A percentile compares a stretch with the other conserved stretches of the same genome.
These are phyloP conservation scores for Poicephalus meyeri DNA, from an alignment of 2,113 vertebrate species.

Conservation along the genomic window DNA sequence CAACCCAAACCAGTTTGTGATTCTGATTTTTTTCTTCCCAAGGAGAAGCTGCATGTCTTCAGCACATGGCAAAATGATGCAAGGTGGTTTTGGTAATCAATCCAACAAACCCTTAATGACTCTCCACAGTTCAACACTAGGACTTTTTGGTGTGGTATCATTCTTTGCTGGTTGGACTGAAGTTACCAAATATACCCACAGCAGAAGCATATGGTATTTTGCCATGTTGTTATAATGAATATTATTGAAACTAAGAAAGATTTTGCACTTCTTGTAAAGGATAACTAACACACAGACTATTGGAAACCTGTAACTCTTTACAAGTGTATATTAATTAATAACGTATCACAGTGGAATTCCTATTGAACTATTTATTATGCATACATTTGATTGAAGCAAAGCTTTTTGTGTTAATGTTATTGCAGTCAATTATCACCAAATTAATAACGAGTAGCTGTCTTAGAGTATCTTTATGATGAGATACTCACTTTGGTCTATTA, in stretches of 20 bases:
- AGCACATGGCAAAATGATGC: background rate
- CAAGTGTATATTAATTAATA: constrained; percentile 51
- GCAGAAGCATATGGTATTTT: constrained; percentile 17
- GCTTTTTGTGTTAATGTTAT: constrained; percentile 10
- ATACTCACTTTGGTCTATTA: background rate
- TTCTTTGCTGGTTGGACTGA: constrained; percentile 22
- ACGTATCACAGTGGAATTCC: background rate
- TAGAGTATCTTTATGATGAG: background rate
- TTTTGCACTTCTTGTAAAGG: background rate
- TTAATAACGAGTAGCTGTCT: background rate
- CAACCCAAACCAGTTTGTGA: background rate
- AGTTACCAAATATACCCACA: constrained; percentile 39
- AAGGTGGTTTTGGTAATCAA: background rate
- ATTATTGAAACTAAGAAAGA: constrained; percentile 47
- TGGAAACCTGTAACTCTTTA: constrained; percentile 39
- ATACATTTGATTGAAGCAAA: background rate
- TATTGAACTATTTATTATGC: constrained; percentile 40
- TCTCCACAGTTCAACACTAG: background rate
- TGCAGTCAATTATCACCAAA: constrained; percentile 25
- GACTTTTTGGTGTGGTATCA: background rate
- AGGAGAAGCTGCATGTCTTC: background rate
- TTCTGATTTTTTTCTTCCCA: background rate
- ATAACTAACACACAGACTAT: background rate
- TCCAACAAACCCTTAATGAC: background rate
- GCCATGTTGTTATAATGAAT: constrained; percentile 35